Conservation (phyloP, 2,888 invertebrate genomes). For the Disparrhopalites patrizii region DNA sequence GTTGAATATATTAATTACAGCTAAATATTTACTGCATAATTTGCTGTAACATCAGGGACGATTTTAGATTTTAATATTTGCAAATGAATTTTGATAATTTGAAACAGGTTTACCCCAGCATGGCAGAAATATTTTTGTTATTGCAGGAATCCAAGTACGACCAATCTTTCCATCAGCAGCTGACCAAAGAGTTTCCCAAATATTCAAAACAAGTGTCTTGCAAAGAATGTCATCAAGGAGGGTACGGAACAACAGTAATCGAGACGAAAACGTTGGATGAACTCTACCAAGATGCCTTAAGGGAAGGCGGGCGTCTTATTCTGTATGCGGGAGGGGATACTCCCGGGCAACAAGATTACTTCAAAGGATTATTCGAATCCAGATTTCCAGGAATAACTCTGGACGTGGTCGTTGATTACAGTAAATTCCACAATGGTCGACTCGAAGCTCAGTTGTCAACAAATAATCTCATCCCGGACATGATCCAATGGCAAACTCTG, state of each 20-base stretch:
- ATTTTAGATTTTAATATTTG: too few species aligned
- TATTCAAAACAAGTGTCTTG: neutral
- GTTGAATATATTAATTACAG: too few species aligned
- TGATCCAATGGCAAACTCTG: conserved; percentile 19
- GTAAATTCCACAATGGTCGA: conserved; percentile 21
- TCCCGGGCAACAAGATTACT: conserved; percentile 2
- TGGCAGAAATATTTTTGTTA: too few species aligned
- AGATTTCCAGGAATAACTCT: conserved; percentile 10
- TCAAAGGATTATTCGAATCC: conserved; percentile 9
- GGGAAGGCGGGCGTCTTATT: conserved; percentile 14
- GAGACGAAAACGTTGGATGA: conserved; percentile 1
- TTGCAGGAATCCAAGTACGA: too few species aligned
- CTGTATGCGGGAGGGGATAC: conserved; percentile 26
- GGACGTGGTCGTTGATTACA: conserved; percentile 23
- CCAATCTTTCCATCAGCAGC: too few species aligned
- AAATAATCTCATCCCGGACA: conserved; percentile 17
- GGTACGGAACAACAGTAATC: neutral
- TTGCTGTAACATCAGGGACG: too few species aligned
- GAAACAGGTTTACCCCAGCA: too few species aligned
- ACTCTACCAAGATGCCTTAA: neutral
- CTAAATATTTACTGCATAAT: too few species aligned
- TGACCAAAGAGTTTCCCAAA: too few species aligned
- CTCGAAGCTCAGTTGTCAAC: conserved; percentile 17
- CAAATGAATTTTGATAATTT: too few species aligned
- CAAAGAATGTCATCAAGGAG: neutral